Evolutionary conservation across 2,113 vertebrate species (phyloP), one percentile per base, ranked within the genome.

Genomic region (Callaeas wilsoni): DNA sequence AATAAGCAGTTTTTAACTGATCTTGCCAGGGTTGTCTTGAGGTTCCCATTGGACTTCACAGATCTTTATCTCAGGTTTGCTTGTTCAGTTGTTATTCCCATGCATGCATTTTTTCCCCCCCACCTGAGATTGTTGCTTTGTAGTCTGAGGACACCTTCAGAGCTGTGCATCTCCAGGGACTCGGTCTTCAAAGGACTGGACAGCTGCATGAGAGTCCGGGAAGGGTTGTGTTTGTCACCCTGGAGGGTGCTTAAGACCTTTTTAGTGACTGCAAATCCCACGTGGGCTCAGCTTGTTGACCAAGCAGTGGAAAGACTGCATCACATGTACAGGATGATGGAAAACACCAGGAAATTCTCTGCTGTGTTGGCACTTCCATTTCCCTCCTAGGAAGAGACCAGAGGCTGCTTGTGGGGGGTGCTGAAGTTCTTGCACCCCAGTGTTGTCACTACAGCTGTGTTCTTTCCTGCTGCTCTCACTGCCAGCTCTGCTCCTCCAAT

Each of bases 61-160:
- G 79, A 76, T 80, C 57, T 85, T 80, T 83, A 53, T 83, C 79
- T 96, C 46, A 35, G 32, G 23, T 85, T 90, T 87, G 33, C 39
- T 78, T 44, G 13, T 75, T 87, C n/a, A 32, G 39, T 87, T 84
- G 2, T 64, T 80, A 50, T 35, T 94, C 39, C 27, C 12, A 10
- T 62, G 13, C 42, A 53, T 42, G 26, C 13, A 37, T 46, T 52
- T 68, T 64, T 49, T 65, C 11, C 3, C 30, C 17, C 20, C 20
- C 9, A 14, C 5, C 1, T n/a, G 4, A 6, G 41, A 44, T 32
- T 41, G 30, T 47, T 62, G 29, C n/a, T 73, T 65, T 85, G 18
- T 47, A 33, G 22, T 83, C 46, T 68, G 62, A 83, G 67, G 41
- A 77, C 20, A 21, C 52, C n/a, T 92, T 85, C 57, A 80, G 39